A percentile compares a stretch with the other conserved stretches of the same genome.
These are phyloP conservation scores for Eupeodes corollae DNA, from an alignment of 1,140 invertebrate species.

Conservation along the genomic window DNA sequence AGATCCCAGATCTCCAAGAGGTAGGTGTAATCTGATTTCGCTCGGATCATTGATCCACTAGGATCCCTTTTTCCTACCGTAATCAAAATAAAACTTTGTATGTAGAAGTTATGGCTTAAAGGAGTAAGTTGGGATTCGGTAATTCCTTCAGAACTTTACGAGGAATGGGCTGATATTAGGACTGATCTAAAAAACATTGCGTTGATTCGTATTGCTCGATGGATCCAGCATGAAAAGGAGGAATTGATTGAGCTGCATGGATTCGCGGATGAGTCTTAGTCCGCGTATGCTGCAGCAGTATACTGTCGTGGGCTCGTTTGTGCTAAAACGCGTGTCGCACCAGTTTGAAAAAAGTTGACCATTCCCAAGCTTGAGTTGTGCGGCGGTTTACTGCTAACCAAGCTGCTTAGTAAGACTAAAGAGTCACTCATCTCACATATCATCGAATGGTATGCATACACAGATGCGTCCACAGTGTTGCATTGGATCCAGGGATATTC, in stretches of 20 bases:
- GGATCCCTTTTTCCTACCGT: slow-evolving; percentile 29
- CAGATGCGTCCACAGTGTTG: slow-evolving; percentile 10
- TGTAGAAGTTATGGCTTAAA: slow-evolving; percentile 31
- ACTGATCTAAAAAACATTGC: slow-evolving; percentile 9
- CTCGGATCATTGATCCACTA: slow-evolving; percentile 22
- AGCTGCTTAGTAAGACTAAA: slow-evolving; percentile 4
- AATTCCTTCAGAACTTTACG: slow-evolving; percentile 9
- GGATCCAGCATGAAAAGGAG: background rate
- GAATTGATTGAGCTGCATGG: slow-evolving; percentile 14
- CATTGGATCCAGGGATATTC: slow-evolving; percentile 5
- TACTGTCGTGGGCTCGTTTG: slow-evolving; percentile 21
- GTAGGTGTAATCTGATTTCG: slow-evolving; percentile 16
- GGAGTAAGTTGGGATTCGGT: slow-evolving; percentile 27
- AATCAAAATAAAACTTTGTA: slow-evolving; percentile 29
- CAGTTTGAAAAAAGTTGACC: slow-evolving; percentile 5
- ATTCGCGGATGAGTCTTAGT: slow-evolving; percentile 29
- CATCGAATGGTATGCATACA: background rate
- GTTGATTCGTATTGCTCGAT: slow-evolving; percentile 1
- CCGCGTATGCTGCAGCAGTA: slow-evolving; percentile 25
- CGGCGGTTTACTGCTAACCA: slow-evolving; percentile 6
- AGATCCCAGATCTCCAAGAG: slow-evolving; percentile 14
- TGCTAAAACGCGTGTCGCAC: slow-evolving; percentile 8
- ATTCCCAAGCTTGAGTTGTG: slow-evolving; percentile 13
- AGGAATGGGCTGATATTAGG: slow-evolving; percentile 12
- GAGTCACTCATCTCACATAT: background rate